Conservation (phyloP, 2,113 vertebrate species). For the Chamaea fasciata region DNA sequence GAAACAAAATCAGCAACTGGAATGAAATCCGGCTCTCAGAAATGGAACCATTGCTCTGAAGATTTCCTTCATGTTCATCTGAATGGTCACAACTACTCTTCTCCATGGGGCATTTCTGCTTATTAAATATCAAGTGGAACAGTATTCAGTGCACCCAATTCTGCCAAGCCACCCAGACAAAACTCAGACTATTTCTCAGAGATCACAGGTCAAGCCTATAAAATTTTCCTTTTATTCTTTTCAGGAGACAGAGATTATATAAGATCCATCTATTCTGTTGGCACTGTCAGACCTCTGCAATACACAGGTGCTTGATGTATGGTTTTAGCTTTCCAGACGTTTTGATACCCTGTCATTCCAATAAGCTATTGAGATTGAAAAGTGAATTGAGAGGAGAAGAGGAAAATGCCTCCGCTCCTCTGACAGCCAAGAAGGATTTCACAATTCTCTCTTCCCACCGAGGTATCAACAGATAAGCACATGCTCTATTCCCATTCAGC, state of each 20-base stretch:
- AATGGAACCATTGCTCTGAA: background rate
- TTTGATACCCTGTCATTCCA: slow-evolving; percentile 49
- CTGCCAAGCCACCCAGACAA: background rate
- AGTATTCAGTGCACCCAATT: background rate
- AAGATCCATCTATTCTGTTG: slow-evolving; percentile 31
- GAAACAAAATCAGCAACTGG: background rate
- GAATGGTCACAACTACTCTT: background rate
- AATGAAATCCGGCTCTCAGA: background rate
- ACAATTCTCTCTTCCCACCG: background rate
- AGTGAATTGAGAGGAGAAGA: slow-evolving; percentile 17
- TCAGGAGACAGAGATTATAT: slow-evolving; percentile 40
- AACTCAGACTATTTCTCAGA: slow-evolving; percentile 8
- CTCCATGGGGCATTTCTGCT: background rate
- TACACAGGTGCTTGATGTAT: slow-evolving; percentile 21
- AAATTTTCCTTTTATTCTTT: slow-evolving; percentile 48
- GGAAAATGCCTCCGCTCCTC: background rate
- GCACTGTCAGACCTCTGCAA: slow-evolving; percentile 14
- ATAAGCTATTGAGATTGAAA: slow-evolving; percentile 49
- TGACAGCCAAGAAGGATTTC: slow-evolving; percentile 38
- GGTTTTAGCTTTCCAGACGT: background rate
- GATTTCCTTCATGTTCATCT: background rate
- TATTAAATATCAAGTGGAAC: background rate
- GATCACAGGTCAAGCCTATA: slow-evolving; percentile 37
- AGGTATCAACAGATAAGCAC: background rate
- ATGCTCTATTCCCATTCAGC: background rate